Evolutionary conservation across 2,888 invertebrate species (phyloP).

Genomic region (Diogma glabrata): DNA sequence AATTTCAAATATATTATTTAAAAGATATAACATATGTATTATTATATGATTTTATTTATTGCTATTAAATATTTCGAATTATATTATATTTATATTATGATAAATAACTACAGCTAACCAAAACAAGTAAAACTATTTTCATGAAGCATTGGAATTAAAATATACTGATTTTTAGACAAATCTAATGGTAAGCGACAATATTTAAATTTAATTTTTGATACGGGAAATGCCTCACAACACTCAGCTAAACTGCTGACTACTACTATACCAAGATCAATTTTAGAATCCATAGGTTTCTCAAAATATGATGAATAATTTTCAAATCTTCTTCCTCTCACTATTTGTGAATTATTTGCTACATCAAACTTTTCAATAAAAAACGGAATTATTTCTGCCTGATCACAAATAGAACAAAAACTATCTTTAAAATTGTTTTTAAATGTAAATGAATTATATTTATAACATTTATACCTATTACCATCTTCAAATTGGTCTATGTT

Average conservation of each 20-base stretch:
- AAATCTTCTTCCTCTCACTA: constrained; percentile 7
- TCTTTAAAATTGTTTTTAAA: not conserved
- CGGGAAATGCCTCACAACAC: not conserved
- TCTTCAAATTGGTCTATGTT: not conserved
- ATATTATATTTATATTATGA: too few species aligned
- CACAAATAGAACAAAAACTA: not conserved
- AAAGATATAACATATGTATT: too few species aligned
- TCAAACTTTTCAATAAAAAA: not conserved
- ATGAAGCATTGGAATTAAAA: not conserved
- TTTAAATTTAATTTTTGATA: not conserved
- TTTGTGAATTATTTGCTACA: not conserved
- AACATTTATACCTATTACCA: not conserved
- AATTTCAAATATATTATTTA: too few species aligned
- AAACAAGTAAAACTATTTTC: not conserved
- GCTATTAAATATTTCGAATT: too few species aligned
- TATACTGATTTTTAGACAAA: not conserved
- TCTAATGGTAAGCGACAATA: constrained; percentile 1
- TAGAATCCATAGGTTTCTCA: not conserved
- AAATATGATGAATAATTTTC: not conserved
- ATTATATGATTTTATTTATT: too few species aligned
- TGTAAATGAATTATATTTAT: not conserved
- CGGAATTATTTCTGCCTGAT: not conserved
- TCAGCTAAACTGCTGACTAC: too few species aligned
- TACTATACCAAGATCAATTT: constrained; percentile 1
- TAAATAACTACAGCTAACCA: not conserved